A percentile compares a stretch with the other conserved stretches of the same genome.
Conservation (phyloP, 2,888 invertebrate species). For the Agriopis leucophaearia region DNA sequence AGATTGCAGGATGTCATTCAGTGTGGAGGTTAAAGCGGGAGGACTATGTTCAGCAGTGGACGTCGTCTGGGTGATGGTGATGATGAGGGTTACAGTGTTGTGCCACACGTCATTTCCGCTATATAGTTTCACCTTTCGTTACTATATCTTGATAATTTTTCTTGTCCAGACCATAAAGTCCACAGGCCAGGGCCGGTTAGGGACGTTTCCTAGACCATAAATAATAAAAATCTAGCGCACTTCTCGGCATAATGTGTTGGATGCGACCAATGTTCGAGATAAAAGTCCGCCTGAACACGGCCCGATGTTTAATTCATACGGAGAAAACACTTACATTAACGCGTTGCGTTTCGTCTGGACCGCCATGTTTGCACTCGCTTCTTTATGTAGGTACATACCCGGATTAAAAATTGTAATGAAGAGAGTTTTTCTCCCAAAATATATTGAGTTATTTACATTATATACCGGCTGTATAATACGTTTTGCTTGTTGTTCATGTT, state of each 20-base stretch:
- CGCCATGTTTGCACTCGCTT: slow-evolving; percentile 64
- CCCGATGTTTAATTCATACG: slow-evolving; percentile 72
- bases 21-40: no score
- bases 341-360: slow-evolving; percentile 63
- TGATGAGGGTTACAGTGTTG: no score
- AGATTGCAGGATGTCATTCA: no score
- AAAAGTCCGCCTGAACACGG: slow-evolving; percentile 59
- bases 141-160: slow-evolving; percentile 7
- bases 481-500: background rate
- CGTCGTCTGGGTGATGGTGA: no score
- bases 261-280: slow-evolving; percentile 65
- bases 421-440: slow-evolving; percentile 7
- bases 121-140: background rate
- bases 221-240: slow-evolving; percentile 55
- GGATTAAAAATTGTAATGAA: slow-evolving; percentile 64
- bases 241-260: slow-evolving; percentile 62
- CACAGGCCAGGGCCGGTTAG: slow-evolving; percentile 9
- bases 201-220: slow-evolving; percentile 41
- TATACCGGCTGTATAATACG: slow-evolving; percentile 4
- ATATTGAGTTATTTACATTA: slow-evolving; percentile 7
- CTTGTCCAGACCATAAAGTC: slow-evolving; percentile 19
- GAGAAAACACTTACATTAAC: slow-evolving; percentile 72
- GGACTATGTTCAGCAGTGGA: no score
- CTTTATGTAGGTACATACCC: slow-evolving; percentile 56
- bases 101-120: no score